These are phyloP conservation scores for Pheosia tremula DNA, from an alignment of 2,888 invertebrate genomes.

Conservation along the genomic window DNA sequence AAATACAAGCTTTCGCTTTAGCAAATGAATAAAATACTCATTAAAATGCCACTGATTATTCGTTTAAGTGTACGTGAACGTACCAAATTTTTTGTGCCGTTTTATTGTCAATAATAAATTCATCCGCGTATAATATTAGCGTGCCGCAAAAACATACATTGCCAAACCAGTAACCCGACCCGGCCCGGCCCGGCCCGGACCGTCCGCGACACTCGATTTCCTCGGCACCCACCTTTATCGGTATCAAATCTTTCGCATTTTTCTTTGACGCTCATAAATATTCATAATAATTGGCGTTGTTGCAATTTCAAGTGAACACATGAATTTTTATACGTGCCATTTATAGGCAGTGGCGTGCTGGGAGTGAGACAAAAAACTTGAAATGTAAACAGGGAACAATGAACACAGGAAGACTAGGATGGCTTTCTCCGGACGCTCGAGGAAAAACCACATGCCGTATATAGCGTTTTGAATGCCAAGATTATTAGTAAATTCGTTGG, in stretches of 20 bases:
- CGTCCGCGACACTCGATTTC: slow-evolving; percentile 41
- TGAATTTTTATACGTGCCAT: slow-evolving; percentile 66
- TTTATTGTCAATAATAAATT: slow-evolving; percentile 37
- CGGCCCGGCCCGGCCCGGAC: slow-evolving; percentile 21
- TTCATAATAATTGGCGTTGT: slow-evolving; percentile 58
- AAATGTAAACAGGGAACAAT: slow-evolving; percentile 45
- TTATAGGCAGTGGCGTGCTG: slow-evolving; percentile 41
- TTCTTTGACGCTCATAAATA: slow-evolving; percentile 60
- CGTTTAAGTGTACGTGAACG: not conserved
- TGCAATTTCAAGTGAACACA: slow-evolving; percentile 55
- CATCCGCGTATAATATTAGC: slow-evolving; percentile 32
- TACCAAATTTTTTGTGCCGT: slow-evolving; percentile 18
- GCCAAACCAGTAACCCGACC: slow-evolving; percentile 38
- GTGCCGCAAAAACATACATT: slow-evolving; percentile 53
- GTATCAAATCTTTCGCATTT: slow-evolving; percentile 61
- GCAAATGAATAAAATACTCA: not conserved
- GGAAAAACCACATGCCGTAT: slow-evolving; percentile 29
- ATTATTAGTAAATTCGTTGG: slow-evolving; percentile 23
- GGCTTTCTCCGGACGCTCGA: slow-evolving; percentile 30
- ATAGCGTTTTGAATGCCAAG: slow-evolving; percentile 22
- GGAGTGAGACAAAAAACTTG: slow-evolving; percentile 48
- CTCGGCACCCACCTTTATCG: slow-evolving; percentile 50
- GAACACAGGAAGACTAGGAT: slow-evolving; percentile 46
- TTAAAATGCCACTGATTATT: not conserved
- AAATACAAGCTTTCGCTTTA: too few species aligned